Conservation (phyloP, 2,888 invertebrate genomes). For the Pomacea canaliculata region DNA sequence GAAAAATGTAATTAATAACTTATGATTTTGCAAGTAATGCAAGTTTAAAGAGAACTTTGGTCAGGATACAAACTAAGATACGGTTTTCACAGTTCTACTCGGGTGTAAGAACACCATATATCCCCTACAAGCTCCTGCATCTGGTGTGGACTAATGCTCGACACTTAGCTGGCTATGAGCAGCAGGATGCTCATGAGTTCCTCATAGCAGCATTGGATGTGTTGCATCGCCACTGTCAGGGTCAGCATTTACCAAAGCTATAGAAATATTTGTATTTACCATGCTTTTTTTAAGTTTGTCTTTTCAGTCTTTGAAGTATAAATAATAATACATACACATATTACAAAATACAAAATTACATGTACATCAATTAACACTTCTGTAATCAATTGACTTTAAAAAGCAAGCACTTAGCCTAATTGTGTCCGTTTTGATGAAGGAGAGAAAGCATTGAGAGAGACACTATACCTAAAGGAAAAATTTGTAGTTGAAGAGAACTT, state of each 20-base stretch:
- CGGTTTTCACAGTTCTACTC: slow-evolving; percentile 87
- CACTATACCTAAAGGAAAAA: no score
- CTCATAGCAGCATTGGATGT: slow-evolving; percentile 95
- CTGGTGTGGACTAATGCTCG: slow-evolving; percentile 97
- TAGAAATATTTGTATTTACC: not conserved
- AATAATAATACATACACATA: not conserved
- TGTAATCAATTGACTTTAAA: no score
- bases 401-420: no score
- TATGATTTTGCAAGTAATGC: no score
- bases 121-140: slow-evolving; percentile 89
- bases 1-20: not conserved
- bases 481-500: no score
- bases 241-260: slow-evolving; percentile 43
- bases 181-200: slow-evolving; percentile 99
- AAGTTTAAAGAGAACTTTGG: no score
- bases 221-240: slow-evolving; percentile 85
- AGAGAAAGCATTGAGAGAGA: no score
- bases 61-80: no score
- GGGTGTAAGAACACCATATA: slow-evolving; percentile 88
- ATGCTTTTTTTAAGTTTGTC: not conserved
- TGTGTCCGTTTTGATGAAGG: no score
- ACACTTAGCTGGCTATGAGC: slow-evolving; percentile 94
- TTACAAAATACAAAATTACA: no score
- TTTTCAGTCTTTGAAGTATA: not conserved
- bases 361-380: no score